These are phyloP conservation scores for Eilema griseolum DNA, from an alignment of 2,888 invertebrate genomes.

Conservation along the genomic window DNA sequence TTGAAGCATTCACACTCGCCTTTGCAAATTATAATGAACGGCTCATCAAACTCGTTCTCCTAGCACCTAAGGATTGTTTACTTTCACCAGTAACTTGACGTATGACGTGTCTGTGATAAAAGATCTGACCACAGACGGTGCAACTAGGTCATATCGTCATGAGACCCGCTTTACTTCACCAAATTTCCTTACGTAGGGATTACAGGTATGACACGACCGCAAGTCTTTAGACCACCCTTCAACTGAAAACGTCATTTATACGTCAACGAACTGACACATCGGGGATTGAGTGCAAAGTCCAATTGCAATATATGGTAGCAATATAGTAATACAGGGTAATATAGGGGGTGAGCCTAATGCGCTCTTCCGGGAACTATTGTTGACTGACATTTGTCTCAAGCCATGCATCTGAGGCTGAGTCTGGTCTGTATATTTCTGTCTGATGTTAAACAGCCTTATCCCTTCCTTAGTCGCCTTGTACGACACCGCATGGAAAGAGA, in stretches of 20 bases:
- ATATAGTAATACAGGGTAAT: not conserved
- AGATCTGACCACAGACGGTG: not conserved
- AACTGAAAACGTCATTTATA: not conserved
- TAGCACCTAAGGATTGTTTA: not conserved
- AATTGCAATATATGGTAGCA: not conserved
- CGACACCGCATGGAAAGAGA: too few relatives aligned
- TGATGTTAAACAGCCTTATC: too few relatives aligned
- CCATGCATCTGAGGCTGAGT: too few relatives aligned
- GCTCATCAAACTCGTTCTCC: not conserved
- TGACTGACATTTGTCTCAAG: too few relatives aligned
- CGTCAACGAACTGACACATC: not conserved
- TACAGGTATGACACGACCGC: not conserved
- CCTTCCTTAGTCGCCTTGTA: too few relatives aligned
- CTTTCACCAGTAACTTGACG: not conserved
- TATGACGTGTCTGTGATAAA: not conserved
- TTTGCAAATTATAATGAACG: not conserved
- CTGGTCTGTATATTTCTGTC: too few relatives aligned
- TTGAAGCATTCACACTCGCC: not conserved
- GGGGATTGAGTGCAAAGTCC: not conserved
- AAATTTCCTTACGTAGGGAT: not conserved
- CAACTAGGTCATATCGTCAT: constrained; percentile 1
- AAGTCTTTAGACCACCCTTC: not conserved
- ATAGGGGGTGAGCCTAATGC: too few relatives aligned
- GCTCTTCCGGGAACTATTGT: too few relatives aligned
- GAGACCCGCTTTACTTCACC: not conserved